Evolutionary conservation across 2,888 invertebrate genomes (phyloP), one percentile per base, ranked within the genome.

Genomic region (Lasioglossum vierecki): DNA sequence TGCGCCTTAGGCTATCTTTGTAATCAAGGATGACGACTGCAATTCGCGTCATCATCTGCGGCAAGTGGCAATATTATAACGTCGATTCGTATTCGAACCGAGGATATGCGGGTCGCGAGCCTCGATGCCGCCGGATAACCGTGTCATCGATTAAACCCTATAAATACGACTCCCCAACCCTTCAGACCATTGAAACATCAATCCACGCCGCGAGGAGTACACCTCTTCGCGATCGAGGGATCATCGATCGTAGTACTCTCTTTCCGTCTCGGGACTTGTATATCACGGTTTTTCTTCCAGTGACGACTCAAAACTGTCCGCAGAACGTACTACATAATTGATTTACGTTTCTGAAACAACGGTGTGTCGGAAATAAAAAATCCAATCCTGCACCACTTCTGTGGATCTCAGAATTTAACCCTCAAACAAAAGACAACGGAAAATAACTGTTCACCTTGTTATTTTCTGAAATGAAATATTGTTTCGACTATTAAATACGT

Each of bases 121-220:
- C 77, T 80, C 79, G 79, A 85, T 71, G 82, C 84, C 49, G 72
- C 66, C 71, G 83, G 85, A 86, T 88, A 91, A 89, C 84, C 82
- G 88, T 90, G 91, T 84, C 89, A 91, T 89, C 91, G 91, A 90
- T 89, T 87, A 85, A 86, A 84, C 71, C 86, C 82, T 84, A 83
- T 87, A 87, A 88, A 89, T 89, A 85, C 80, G 68, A 84, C 74
- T 68, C 30, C 53, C 63, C n/a, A 22, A 30, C 73, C 66, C 53
- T 81, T 68, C 83, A 30, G 35, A 77, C 57, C 70, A 74, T 72
- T 75, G 74, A 49, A 82, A 80, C 35, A 80, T 68, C 79, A 74
- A 76, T 80, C 68, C 13, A 53, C 39, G 30, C 53, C 22, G 53
- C 30, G 63, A 49, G 3, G 49, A 70, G 83, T 26, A 39, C 60